phyloP scores from a whole-genome alignment of 2,888 invertebrate genomes.

The Neoscelio sp. region DNA sequence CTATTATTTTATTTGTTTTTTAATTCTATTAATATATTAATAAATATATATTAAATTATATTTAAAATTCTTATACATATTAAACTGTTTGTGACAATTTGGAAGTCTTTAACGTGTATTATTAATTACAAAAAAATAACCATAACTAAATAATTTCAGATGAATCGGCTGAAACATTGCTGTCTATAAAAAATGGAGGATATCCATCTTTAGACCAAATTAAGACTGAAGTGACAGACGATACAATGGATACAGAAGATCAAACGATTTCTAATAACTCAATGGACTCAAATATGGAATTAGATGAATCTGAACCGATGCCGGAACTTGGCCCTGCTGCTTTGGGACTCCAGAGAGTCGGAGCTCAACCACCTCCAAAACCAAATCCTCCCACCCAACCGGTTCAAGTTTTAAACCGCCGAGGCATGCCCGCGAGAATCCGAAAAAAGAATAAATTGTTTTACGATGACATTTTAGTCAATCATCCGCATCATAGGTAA shows the following conservation, averaged over 20 bases:
- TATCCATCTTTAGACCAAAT: slow-evolving; percentile 78
- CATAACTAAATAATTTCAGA: no score
- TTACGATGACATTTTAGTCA: slow-evolving; percentile 94
- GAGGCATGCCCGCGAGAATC: slow-evolving; percentile 96
- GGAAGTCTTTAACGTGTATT: no score
- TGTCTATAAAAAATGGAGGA: slow-evolving; percentile 85
- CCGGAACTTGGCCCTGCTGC: slow-evolving; percentile 91
- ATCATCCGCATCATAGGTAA: slow-evolving; percentile 89
- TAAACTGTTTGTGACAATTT: no score
- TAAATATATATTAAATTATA: no score
- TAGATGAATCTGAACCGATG: slow-evolving; percentile 87
- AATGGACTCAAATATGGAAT: slow-evolving; percentile 83
- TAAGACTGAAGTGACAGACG: slow-evolving; percentile 74
- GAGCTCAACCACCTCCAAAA: slow-evolving; percentile 89
- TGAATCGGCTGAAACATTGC: slow-evolving; percentile 84
- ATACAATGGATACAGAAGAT: slow-evolving; percentile 85
- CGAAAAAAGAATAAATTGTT: slow-evolving; percentile 95
- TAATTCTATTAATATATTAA: not conserved
- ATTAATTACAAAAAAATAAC: not conserved
- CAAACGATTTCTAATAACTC: slow-evolving; percentile 78
- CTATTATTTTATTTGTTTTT: not conserved
- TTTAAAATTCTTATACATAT: no score
- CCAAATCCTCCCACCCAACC: slow-evolving; percentile 89
- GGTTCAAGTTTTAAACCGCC: slow-evolving; percentile 91
- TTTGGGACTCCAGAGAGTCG: slow-evolving; percentile 92